Conservation (phyloP, 2,888 invertebrate genomes). For the Tetranychus truncatus region DNA sequence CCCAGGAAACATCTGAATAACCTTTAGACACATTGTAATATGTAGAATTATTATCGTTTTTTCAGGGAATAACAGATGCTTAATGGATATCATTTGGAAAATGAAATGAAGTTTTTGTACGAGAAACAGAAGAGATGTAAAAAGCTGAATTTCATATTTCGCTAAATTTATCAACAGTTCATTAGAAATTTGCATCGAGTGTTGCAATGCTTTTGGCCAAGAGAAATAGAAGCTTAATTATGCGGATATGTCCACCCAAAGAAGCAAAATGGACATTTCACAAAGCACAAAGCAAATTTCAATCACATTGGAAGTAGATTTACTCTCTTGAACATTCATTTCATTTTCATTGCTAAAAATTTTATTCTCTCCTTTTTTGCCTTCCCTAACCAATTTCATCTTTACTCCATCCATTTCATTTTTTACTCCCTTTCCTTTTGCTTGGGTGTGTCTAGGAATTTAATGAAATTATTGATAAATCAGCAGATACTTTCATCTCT, state of each 20-base stretch:
- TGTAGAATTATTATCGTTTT: too few relatives aligned
- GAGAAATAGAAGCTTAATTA: background rate
- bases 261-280: background rate
- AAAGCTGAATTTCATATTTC: too few relatives aligned
- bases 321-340: background rate
- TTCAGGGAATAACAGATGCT: too few relatives aligned
- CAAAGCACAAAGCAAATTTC: too few relatives aligned
- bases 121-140: too few relatives aligned
- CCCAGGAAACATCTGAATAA: too few relatives aligned
- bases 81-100: too few relatives aligned
- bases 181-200: too few relatives aligned
- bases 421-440: background rate
- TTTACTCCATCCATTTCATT: background rate
- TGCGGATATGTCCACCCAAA: background rate
- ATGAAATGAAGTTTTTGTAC: too few relatives aligned
- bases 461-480: background rate
- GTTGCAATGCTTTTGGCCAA: too few relatives aligned
- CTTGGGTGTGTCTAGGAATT: background rate
- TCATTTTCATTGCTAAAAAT: background rate
- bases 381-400: background rate
- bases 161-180: too few relatives aligned
- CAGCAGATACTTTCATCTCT: background rate
- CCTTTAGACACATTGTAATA: too few relatives aligned
- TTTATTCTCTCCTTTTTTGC: background rate
- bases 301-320: background rate